These are phyloP conservation scores for Schizotus pectinicornis DNA, from an alignment of 2,888 invertebrate genomes.

Conservation along the genomic window DNA sequence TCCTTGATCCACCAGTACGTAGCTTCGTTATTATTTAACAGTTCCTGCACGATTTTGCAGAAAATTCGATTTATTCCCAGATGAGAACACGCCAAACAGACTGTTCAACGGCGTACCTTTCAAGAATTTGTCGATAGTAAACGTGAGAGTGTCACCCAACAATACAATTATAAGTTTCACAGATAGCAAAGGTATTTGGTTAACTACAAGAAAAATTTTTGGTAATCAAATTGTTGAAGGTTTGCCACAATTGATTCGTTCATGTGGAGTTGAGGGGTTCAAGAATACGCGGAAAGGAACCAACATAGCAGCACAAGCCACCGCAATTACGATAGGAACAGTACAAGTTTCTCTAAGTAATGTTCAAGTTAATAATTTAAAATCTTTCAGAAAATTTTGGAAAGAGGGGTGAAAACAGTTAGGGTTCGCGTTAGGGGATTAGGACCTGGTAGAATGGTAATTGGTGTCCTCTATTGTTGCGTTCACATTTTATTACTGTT, in stretches of 20 bases:
- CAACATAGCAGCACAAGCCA: conserved; percentile 95
- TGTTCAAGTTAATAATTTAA: not conserved
- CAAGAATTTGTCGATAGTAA: conserved; percentile 81
- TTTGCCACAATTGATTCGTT: conserved; percentile 66
- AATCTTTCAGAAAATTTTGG: conserved; percentile 70
- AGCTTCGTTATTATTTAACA: conserved; percentile 1
- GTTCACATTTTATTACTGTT: conserved; percentile 18
- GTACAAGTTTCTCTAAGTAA: conserved; percentile 58
- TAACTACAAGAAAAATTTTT: not conserved
- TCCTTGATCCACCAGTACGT: conserved; percentile 66
- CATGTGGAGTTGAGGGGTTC: conserved; percentile 92
- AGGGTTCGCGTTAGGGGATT: conserved; percentile 81
- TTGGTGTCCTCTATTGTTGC: not conserved
- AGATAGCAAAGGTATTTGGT: conserved; percentile 66
- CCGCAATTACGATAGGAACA: conserved; percentile 79
- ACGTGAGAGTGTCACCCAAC: conserved; percentile 83
- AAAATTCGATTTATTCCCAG: conserved; percentile 74
- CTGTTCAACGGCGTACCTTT: conserved; percentile 79
- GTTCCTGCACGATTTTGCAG: conserved; percentile 59
- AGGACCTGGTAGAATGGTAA: conserved; percentile 90
- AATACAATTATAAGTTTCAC: conserved; percentile 86
- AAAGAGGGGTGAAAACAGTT: conserved; percentile 75
- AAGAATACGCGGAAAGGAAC: conserved; percentile 95
- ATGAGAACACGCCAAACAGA: conserved; percentile 71
- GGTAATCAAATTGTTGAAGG: conserved; percentile 53